Evolutionary conservation across 2,888 invertebrate species (phyloP).

Genomic region (Cyrtodaria siliqua): DNA sequence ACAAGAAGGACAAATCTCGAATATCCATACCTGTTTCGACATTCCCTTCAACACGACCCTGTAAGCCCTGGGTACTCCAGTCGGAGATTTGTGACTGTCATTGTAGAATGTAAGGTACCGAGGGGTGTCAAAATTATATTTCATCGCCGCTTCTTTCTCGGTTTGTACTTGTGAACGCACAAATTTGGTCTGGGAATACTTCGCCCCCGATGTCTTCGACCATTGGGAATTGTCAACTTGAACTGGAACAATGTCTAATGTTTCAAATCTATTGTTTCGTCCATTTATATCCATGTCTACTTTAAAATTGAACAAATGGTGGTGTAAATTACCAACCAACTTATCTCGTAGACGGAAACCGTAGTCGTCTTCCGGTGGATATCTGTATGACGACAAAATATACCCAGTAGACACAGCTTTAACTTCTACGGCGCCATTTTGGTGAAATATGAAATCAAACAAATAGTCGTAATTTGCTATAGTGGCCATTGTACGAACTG

Average conservation of each 20-base stretch:
- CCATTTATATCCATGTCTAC: constrained; percentile 78
- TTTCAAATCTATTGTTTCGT: constrained; percentile 77
- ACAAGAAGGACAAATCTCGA: too few species aligned
- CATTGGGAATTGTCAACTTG: constrained; percentile 59
- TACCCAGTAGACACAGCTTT: constrained; percentile 77
- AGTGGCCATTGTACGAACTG: constrained; percentile 71
- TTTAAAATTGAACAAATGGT: constrained; percentile 79
- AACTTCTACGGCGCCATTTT: constrained; percentile 75
- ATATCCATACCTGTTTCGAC: constrained; percentile 66
- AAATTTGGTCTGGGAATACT: constrained; percentile 65
- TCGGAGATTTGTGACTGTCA: constrained; percentile 59
- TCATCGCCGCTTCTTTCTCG: constrained; percentile 75
- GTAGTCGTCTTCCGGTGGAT: constrained; percentile 58
- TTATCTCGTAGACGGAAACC: constrained; percentile 72
- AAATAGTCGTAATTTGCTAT: constrained; percentile 81
- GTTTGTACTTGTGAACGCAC: constrained; percentile 53
- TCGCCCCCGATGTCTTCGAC: constrained; percentile 36
- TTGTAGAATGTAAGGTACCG: constrained; percentile 79
- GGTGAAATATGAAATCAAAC: constrained; percentile 80
- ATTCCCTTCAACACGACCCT: constrained; percentile 71
- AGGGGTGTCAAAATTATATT: constrained; percentile 77
- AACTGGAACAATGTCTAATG: constrained; percentile 71
- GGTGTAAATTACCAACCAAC: constrained; percentile 76
- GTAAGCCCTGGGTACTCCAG: constrained; percentile 73
- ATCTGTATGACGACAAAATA: constrained; percentile 69